Base-by-base conservation (phyloP, 2,888 invertebrate species). In the Pogonocherus hispidulus region DNA sequence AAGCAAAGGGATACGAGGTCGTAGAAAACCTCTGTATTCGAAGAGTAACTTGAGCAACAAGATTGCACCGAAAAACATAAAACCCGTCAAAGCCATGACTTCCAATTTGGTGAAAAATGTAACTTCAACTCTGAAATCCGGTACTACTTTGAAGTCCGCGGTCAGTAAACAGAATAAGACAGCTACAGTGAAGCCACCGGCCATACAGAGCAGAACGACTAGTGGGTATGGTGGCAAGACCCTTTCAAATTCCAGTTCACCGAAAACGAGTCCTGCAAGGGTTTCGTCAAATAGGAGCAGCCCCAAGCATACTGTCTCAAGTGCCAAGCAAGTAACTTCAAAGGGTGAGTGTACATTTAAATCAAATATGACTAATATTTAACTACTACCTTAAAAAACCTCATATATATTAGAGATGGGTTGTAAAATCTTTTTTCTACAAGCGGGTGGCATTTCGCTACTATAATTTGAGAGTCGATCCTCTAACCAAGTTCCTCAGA, bases 11-110 rank as follows among this genome's bases (percentile, higher is more conserved):
- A 80, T 71, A n/a, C 55, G 73, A 44, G 70, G 70, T 37, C 85
- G 91, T 55, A 88, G 92, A 78, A 93, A 92, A 83, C 90, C 92
- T 0, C 85, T 91, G 44, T 94, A 94, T 82, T 78, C 83, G 0
- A 84, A 80, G 74, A 75, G 77, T 18, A 81, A 75, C 63, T 49
- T 78, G 37, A 69, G 52, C 23, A 77, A 71, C 46, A 80, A 78
- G 70, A 67, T 76, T 4, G 54, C 78, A 2, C 76, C 79, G 27
- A 82, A 79, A 71, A 79, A 70, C 23, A 78, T 80, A 1, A 83
- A 81, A 74, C 82, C 84, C 1, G 78, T 82, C 11, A 79, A 78
- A 74, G 82, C 69, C 19, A 80, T 82, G 69, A 82, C 80, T 11
- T 83, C 83, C 0, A 85, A 83, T 77, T 70, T 84, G 14, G 83